Percentiles rank a stretch among this genome's conserved stretches.
Conservation (phyloP, 35 echinoderm and acorn worm genomes). For the Ophiothrix spiculata region DNA sequence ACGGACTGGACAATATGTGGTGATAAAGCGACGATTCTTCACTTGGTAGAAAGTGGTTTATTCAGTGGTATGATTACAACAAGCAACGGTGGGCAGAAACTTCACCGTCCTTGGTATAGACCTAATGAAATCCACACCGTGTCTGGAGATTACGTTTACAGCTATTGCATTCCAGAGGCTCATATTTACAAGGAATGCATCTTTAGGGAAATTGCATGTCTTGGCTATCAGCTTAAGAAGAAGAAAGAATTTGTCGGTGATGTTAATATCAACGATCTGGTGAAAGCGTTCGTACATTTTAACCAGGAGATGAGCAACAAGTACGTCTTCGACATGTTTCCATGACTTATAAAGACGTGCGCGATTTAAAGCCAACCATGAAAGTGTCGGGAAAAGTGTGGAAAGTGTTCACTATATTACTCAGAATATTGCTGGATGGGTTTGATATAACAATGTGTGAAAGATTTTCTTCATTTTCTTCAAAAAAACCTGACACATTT, state of each 20-base stretch:
- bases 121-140: not conserved
- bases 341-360: too few relatives aligned
- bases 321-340: not conserved
- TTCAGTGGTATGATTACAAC: not conserved
- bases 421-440: too few relatives aligned
- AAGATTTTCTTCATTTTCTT: too few relatives aligned
- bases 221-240: not conserved
- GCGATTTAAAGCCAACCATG: too few relatives aligned
- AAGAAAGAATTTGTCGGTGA: not conserved
- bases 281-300: not conserved
- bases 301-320: not conserved
- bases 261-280: not conserved
- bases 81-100: not conserved
- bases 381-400: too few relatives aligned
- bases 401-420: too few relatives aligned
- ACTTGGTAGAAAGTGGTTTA: not conserved
- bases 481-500: too few relatives aligned
- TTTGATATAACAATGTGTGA: too few relatives aligned
- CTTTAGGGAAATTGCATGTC: not conserved
- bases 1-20: not conserved
- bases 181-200: not conserved
- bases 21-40: not conserved
- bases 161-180: not conserved
- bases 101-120: not conserved
- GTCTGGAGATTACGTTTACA: not conserved